Percentiles rank a stretch among this genome's conserved stretches.
Evolutionary conservation across 2,797 vertebrate species (phyloP).

Genomic region (Poecilia picta): DNA sequence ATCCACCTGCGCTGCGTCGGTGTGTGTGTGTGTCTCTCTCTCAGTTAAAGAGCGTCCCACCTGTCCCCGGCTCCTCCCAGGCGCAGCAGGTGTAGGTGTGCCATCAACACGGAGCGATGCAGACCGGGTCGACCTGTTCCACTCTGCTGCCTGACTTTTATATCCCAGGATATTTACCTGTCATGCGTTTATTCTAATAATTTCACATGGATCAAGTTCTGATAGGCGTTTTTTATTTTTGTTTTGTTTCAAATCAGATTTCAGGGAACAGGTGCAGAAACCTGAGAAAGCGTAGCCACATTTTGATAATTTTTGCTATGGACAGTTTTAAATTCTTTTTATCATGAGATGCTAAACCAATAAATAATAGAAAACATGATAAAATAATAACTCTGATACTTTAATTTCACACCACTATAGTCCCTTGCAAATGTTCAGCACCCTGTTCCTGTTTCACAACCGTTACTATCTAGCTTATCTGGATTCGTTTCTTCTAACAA

Average conservation of each 20-base stretch:
- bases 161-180: not conserved
- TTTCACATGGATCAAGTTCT: not conserved
- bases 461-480: not conserved
- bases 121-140: conserved; percentile 80
- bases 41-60: conserved; percentile 66
- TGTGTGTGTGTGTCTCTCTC: not conserved
- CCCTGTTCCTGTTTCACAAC: not conserved
- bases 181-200: not conserved
- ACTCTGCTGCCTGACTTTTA: not conserved
- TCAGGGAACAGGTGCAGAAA: not conserved
- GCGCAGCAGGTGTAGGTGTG: conserved; percentile 63
- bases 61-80: conserved; percentile 73
- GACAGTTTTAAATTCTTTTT: not conserved
- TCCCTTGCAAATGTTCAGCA: not conserved
- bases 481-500: not conserved
- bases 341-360: not conserved
- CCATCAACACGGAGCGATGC: conserved; percentile 34
- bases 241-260: too few species aligned
- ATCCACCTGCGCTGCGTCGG: not conserved
- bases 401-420: not conserved
- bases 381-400: not conserved
- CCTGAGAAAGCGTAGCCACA: not conserved
- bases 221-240: not conserved
- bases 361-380: not conserved
- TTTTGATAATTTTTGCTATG: not conserved